Evolutionary conservation across 2,888 invertebrate species (phyloP).

Genomic region (Crossocerus cetratus): DNA sequence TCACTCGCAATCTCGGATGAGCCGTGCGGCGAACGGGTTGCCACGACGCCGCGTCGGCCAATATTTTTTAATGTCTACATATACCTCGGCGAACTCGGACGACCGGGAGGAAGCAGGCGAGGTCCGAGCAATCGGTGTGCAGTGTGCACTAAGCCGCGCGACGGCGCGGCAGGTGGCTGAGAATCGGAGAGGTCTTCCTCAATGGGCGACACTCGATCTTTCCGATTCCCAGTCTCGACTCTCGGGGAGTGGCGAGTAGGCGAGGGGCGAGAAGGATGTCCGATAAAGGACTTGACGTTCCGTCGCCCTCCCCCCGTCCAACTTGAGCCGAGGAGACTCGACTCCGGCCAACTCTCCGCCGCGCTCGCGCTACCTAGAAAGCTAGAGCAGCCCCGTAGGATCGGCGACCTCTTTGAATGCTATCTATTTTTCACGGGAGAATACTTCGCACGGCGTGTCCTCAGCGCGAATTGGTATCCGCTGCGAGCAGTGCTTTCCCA

Average conservation of each 20-base stretch:
- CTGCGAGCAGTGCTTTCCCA: constrained; percentile 6
- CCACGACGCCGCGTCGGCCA: too few relatives aligned
- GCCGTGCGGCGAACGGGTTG: too few relatives aligned
- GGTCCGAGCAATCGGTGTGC: neutral
- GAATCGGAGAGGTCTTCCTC: neutral
- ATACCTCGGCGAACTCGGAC: neutral
- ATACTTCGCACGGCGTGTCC: too few relatives aligned
- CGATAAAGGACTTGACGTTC: constrained; percentile 18
- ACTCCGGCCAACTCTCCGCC: too few relatives aligned
- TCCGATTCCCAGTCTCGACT: neutral
- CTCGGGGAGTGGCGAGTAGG: neutral
- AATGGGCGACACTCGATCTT: neutral
- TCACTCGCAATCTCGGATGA: too few relatives aligned
- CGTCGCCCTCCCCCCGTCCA: neutral
- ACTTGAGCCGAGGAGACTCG: too few relatives aligned
- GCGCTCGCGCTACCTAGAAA: neutral
- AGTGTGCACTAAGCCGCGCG: too few relatives aligned
- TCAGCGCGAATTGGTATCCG: constrained; percentile 21
- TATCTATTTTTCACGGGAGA: constrained; percentile 40
- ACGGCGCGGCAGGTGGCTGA: neutral
- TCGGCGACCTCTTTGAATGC: constrained; percentile 37
- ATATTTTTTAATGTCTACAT: neutral
- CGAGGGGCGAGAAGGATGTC: neutral
- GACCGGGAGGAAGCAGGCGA: too few relatives aligned
- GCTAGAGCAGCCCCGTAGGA: constrained; percentile 1